These are phyloP conservation scores for Hypena proboscidalis DNA, from an alignment of 2,888 invertebrate species.

Conservation along the genomic window DNA sequence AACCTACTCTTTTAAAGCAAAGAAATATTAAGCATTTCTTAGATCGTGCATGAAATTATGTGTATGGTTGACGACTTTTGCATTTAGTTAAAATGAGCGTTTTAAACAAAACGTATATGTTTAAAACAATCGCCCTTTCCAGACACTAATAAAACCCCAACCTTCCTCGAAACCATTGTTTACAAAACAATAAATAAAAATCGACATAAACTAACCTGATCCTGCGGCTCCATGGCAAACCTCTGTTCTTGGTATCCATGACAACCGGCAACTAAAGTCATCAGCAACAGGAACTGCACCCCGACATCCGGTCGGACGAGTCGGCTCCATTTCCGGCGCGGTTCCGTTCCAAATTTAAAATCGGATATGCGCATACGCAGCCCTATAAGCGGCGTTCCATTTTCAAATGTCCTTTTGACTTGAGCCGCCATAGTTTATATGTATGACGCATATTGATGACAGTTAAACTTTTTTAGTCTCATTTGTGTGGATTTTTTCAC, in stretches of 20 bases:
- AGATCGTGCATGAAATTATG: too few relatives aligned
- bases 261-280: constrained; percentile 63
- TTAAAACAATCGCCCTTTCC: constrained; percentile 2
- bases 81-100: not conserved
- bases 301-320: constrained; percentile 65
- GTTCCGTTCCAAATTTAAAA: constrained; percentile 67
- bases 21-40: too few relatives aligned
- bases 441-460: constrained; percentile 69
- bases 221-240: constrained; percentile 96
- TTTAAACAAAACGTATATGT: not conserved
- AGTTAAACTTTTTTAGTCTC: constrained; percentile 46
- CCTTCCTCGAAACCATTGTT: constrained; percentile 11
- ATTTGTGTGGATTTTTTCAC: constrained; percentile 53
- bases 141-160: constrained; percentile 4
- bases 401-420: constrained; percentile 59
- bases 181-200: constrained; percentile 16
- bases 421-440: constrained; percentile 70
- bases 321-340: constrained; percentile 60
- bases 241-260: constrained; percentile 88
- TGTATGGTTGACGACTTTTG: too few relatives aligned
- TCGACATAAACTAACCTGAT: constrained; percentile 78
- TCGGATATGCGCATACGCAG: constrained; percentile 62
- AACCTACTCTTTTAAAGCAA: too few relatives aligned
- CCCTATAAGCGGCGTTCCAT: constrained; percentile 61
- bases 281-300: constrained; percentile 61